Evolutionary conservation across 2,888 invertebrate genomes (phyloP), one percentile per base, ranked within the genome.

Genomic region (Mythimna lalbum): DNA sequence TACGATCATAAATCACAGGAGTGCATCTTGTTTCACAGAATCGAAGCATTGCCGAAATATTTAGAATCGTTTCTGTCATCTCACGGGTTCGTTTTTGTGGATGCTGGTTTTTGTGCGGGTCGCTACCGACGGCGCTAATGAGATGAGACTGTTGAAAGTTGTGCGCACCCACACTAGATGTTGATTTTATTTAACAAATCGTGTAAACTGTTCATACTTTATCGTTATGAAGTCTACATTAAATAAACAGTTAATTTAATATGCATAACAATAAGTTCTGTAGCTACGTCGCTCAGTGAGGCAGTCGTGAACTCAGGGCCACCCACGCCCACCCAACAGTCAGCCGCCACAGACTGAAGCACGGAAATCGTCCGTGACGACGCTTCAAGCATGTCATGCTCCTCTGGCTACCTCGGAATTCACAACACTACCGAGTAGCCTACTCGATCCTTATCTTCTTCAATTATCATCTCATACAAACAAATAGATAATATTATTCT

Each of bases 51-150:
- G 94, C 91, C 90, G 94, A 95, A 94, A 95, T 96, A 93, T 94
- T 94, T 95, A 87, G 89, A 91, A 93, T 91, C 91, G 88, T 91
- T 92, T 93, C 94, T 95, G 94, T 95, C 95, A 95, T 91, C 93
- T 93, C 88, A 87, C 84, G 88, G 86, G 72, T 81, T 62, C 76
- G 88, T 94, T 95, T 94, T 94, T 93, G 90, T 88, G 56, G 76
- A 56, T 63, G 50, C 65, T 72, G 77, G 88, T 92, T 93, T 94
- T 94, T 93, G 89, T 91, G 65, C 61, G 69, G 67, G 63, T 80
- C 82, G 89, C 90, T 89, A 88, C 90, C 84, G 87, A 81, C 86
- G 86, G 90, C 90, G 93, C 90, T 95, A 95, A 95, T 94, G 93
- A 94, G 92, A 89, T 83, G 86, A 85, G 83, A 85, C 73, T 82